Evolutionary conservation across 2,888 invertebrate genomes (phyloP), one percentile per base, ranked within the genome.

Genomic region (Coelogynopora nodosa): DNA sequence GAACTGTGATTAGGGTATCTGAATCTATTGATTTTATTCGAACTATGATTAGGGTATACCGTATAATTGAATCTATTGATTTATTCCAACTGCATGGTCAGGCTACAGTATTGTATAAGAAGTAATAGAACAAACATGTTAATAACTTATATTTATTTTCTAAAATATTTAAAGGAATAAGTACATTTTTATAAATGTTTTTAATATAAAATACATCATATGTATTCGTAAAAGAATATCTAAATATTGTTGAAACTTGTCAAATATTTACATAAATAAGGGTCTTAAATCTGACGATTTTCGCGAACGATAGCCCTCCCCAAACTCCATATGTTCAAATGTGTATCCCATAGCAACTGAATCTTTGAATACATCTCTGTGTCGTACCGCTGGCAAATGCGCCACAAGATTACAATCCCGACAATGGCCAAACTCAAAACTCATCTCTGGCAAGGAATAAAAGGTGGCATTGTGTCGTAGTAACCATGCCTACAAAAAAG

Each of bases 261-360:
- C 49, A 49, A 10, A 5, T 49, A 49, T 18, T 18, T 10, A 49
- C 18, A 49, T 5, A 49, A 49, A 49, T 49, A 49, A 49, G 18
- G 5, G 5, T 49, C 18, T 10, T 49, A 49, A 10, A 49, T 18
- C 5, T 49, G 18, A 18, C 49, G 5, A 49, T 49, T 10, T 49
- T 10, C 5, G 18, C n/a, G 74, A 74, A 74, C 2, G 2, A 5
- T 74, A 74, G 5, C 23, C 74, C 27, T 84, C 84, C 18, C 84
- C 84, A 27, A 84, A 84, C 18, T 84, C 31, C 84, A 84, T 26
- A 1, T 31, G 31, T 31, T 84, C 28, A 67, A 30, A 84, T 31
- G 31, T 67, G 84, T 84, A 84, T 0, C 84, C 84, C 0, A 84
- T 26, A 0, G 29, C 27, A 23, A 5, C 84, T 26, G 67, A 49